These are phyloP conservation scores for Cryptotis parvus DNA, from an alignment of 2,113 vertebrate species.

Conservation along the genomic window DNA sequence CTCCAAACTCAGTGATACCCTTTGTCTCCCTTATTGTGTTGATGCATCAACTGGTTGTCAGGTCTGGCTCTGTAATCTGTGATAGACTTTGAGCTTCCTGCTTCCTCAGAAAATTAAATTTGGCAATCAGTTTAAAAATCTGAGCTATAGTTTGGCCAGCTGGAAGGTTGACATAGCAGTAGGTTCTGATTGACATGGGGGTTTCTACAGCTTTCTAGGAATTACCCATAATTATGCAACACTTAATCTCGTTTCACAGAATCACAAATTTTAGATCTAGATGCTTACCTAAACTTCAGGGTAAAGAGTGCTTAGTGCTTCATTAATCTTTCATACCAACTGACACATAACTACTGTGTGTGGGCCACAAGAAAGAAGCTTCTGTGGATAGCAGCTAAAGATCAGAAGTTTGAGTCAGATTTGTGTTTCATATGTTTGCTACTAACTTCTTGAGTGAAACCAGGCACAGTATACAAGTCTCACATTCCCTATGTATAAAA, in stretches of 20 bases:
- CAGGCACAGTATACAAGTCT: neutral
- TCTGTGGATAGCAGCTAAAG: neutral
- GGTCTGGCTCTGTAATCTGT: slow-evolving; percentile 75
- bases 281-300: slow-evolving; percentile 35
- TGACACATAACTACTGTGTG: slow-evolving; percentile 1
- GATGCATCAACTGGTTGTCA: slow-evolving; percentile 76
- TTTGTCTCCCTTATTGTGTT: slow-evolving; percentile 45
- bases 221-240: slow-evolving; percentile 46
- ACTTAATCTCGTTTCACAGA: slow-evolving; percentile 72
- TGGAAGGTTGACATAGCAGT: slow-evolving; percentile 65
- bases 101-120: slow-evolving; percentile 80
- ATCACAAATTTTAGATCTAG: neutral
- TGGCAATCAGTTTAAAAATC: slow-evolving; percentile 85
- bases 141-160: slow-evolving; percentile 67
- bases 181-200: slow-evolving; percentile 69
- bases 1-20: slow-evolving; percentile 73
- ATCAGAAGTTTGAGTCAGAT: slow-evolving; percentile 9
- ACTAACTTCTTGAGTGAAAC: neutral
- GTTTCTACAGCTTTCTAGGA: slow-evolving; percentile 58
- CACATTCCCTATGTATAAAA: neutral
- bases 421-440: neutral
- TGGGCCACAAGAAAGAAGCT: neutral
- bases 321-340: neutral
- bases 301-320: neutral
- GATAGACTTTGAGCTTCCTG: slow-evolving; percentile 73